Evolutionary conservation across 2,113 vertebrate genomes (phyloP), one percentile per base, ranked within the genome.

Genomic region (Rhipidura dahli): DNA sequence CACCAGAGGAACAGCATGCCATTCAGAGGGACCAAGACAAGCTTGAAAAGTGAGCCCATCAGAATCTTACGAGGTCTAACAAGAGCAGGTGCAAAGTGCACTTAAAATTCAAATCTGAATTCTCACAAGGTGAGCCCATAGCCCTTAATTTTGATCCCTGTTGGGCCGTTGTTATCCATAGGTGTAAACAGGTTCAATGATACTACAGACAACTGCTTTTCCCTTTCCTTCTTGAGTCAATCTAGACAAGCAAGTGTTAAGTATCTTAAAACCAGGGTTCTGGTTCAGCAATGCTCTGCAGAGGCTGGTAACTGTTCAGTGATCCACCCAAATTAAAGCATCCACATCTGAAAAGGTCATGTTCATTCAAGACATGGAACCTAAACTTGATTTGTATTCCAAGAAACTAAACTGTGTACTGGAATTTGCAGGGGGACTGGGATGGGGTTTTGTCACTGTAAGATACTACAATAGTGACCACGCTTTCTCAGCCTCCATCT

Each of bases 111-210:
- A 65, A 65, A 81, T 16, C 26, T 31, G 12, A 50, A 37, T 37
- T 65, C 44, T 57, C 18, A 72, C 22, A 50, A 42, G 8, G 14
- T 7, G 4, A 73, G 37, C 6, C 8, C 26, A 50, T 2, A 53
- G 61, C 7, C 50, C 18, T 66, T 39, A 37, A 37, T 60, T 70
- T 37, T 51, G n/a, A 85, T 7, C 17, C 20, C 26, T 31, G 15
- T 7, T n/a, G 24, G 12, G 7, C 31, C 2, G 0, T n/a, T 7
- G 0, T 26, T 73, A 76, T n/a, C 24, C 24, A 44, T 6, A 71
- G 12, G 6, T 59, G 9, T 72, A 92, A 69, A 66, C 1, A 2
- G 2, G 10, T 63, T 65, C 40, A 54, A 8, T 42, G 33, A 50
- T 24, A 37, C 22, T n/a, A 60, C 11, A 61, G 49, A 76, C 86